Base-by-base conservation (phyloP, 2,113 vertebrate species). In the Clarias gariepinus region DNA sequence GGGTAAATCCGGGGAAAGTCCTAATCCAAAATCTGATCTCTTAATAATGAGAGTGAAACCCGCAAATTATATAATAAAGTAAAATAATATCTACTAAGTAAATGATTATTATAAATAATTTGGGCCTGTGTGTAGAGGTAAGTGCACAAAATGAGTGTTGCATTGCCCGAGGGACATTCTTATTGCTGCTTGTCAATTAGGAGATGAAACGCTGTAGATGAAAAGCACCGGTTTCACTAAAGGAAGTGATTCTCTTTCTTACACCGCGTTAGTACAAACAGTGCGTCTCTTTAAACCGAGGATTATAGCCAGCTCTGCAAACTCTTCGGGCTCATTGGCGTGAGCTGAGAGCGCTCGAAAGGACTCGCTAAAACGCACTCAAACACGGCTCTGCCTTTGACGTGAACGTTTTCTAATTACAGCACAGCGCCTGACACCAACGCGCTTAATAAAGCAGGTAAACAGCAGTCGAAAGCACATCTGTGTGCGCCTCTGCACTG, bases 231-330 rank as follows among this genome's bases (percentile, higher is more conserved):
- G 90, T 89, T 71, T 89, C 90, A 89, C 92, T 92, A 68, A 93
- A 93, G 92, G 90, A 90, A 90, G 91, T 89, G 88, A 91, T 93
- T 91, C 91, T 81, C 91, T 89, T 92, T 92, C 90, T 93, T 86
- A 91, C 93, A 91, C 90, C 60, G 80, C 68, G 83, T 57, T 81
- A 85, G 47, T 86, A 91, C 92, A 93, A 92, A 90, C 87, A 90
- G 5, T 68, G 69, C 47, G 47, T 87, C 89, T 91, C 93, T 95
- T 95, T 94, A 91, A 95, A 93, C 90, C 0, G 19, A 64, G 91
- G 94, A 94, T 95, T 95, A 95, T 88, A 89, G 79, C 89, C 95
- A 94, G 94, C 94, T 95, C 94, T 93, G 94, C 91, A 95, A 96
- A 95, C 94, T 92, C 60, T 57, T 16, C 91, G 12, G 85, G 85